Evolutionary conservation across 2,797 vertebrate species (phyloP), one percentile per base, ranked within the genome.

Genomic region (Oryzias dopingdopingensis): DNA sequence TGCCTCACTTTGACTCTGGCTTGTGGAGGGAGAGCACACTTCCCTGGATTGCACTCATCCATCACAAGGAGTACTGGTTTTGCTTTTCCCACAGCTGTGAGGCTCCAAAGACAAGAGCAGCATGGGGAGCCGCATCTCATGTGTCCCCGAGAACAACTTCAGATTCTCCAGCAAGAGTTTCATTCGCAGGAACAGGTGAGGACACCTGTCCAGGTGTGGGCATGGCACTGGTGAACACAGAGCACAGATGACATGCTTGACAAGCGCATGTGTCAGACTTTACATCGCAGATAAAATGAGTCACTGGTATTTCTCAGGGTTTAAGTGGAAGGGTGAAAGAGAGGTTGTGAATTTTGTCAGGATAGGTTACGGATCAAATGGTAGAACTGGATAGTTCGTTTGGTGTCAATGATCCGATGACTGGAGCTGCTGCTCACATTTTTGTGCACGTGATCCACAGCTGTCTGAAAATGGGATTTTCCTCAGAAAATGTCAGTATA

Each of bases 81-180:
- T 24, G 4, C 52, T 46, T 55, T 37, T 37, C 10, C 32, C 2
- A 10, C 10, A 56, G 59, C 51, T 67, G 70, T 44, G 68, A 42
- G 75, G 49, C 67, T 53, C 26, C 53, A 26, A 54, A 76, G 16
- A 71, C 18, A 7, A 4, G 5, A 15, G 67, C 82, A 90, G 41
- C 76, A 93, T 93, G 92, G 92, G 92, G 91, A 91, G 86, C 82
- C 90, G 89, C 76, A 87, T 93, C 86, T 93, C 92, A 78, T 93
- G 92, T 75, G 89, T 93, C 62, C 92, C 92, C 72, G 90, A 92
- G 49, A 88, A 92, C 82, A 93, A 91, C 78, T 89, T 92, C 67
- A 90, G 86, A 57, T 92, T 86, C 74, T 93, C 92, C 69, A 89
- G 91, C 82, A 93, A 93, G 82, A 92, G 88, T 52, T 93, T 93